phyloP scores from a whole-genome alignment of 2,797 vertebrate genomes.

The Catharus ustulatus region DNA sequence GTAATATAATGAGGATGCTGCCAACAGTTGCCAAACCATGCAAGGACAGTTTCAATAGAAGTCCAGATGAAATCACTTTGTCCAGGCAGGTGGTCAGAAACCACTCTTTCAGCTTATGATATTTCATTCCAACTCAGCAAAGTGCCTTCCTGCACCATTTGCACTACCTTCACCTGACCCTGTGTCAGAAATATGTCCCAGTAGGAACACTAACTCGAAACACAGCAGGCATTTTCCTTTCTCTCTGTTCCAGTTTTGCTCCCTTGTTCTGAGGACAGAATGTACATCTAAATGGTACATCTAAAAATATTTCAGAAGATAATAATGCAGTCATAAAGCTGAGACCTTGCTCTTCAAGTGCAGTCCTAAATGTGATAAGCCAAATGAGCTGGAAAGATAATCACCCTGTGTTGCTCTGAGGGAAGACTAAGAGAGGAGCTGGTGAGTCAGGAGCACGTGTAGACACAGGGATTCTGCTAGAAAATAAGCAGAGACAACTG shows the following conservation, averaged over 20 bases:
- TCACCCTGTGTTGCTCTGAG: not conserved
- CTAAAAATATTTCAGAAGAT: not conserved
- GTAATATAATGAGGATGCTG: not conserved
- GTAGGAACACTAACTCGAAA: fast-evolving
- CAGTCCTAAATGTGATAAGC: not conserved
- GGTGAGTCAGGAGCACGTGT: not conserved
- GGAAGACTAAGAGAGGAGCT: not conserved
- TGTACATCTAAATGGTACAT: not conserved
- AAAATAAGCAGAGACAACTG: not conserved
- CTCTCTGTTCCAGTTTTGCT: not conserved
- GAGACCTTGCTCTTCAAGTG: not conserved
- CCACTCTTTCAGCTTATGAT: not conserved
- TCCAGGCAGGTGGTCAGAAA: conserved; percentile 14
- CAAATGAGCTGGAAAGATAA: not conserved
- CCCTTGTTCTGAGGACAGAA: not conserved
- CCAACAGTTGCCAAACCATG: not conserved
- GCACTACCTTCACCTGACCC: not conserved
- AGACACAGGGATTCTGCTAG: not conserved
- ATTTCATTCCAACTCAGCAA: not conserved
- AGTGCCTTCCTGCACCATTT: not conserved
- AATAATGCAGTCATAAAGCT: not conserved
- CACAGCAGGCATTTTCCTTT: not conserved
- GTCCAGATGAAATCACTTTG: not conserved
- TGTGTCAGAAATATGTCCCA: not conserved
- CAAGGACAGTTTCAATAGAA: not conserved